These are phyloP conservation scores for Leucopternis melanops DNA, from an alignment of 2,113 vertebrate genomes.

Conservation along the genomic window DNA sequence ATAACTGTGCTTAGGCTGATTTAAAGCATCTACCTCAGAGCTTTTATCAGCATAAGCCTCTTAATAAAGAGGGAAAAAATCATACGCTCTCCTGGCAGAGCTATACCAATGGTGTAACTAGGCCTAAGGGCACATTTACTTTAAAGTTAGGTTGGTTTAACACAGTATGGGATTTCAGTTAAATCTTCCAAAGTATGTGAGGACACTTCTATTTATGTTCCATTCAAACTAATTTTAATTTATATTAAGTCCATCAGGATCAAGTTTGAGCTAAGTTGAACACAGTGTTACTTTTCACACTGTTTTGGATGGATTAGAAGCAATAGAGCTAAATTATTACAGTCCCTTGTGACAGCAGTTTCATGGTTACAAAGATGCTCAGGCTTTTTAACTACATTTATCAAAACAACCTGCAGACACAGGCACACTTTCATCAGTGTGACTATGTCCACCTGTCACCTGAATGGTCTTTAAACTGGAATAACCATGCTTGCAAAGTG, in stretches of 20 bases:
- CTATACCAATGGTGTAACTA: neutral
- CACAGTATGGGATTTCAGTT: neutral
- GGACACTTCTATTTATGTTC: slow-evolving; percentile 23
- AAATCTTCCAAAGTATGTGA: neutral
- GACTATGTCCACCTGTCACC: neutral
- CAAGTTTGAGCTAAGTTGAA: neutral
- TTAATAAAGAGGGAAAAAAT: neutral
- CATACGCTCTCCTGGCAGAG: neutral
- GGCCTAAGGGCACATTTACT: neutral
- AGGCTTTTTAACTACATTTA: neutral
- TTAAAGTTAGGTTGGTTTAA: slow-evolving; percentile 1
- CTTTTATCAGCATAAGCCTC: slow-evolving; percentile 4
- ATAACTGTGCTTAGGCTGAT: neutral
- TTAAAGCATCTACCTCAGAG: neutral
- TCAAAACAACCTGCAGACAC: neutral
- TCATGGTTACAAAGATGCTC: neutral
- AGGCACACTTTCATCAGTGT: neutral
- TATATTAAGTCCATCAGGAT: slow-evolving; percentile 25
- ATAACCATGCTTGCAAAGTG: neutral
- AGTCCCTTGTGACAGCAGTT: neutral
- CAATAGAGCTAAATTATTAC: neutral
- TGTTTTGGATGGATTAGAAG: slow-evolving; percentile 4
- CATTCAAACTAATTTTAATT: neutral
- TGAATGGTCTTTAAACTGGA: neutral
- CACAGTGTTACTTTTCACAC: neutral